phyloP scores from a whole-genome alignment of 2,888 invertebrate genomes.

The Drosophila lutescens region DNA sequence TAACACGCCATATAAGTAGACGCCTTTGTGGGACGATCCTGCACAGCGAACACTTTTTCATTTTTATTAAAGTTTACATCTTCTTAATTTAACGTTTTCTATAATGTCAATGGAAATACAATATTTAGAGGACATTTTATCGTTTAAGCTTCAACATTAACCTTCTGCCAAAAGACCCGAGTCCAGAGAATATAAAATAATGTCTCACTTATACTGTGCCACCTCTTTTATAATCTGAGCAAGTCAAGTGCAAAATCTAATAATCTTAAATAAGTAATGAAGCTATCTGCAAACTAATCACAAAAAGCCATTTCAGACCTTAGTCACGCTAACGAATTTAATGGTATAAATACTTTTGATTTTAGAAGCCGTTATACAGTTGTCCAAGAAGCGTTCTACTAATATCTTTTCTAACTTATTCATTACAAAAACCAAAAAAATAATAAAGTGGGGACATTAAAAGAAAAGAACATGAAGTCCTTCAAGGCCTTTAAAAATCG shows the following conservation, averaged over 20 bases:
- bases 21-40: no score
- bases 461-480: background rate
- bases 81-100: no score
- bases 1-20: no score
- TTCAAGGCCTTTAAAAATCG: background rate
- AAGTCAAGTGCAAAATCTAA: background rate
- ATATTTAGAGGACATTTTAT: no score
- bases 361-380: background rate
- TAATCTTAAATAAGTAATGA: constrained; percentile 21
- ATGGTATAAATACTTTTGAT: constrained; percentile 3
- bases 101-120: no score
- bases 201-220: background rate
- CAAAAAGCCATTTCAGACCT: background rate
- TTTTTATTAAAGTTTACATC: no score
- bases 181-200: background rate
- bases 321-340: constrained; percentile 30
- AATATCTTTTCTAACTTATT: background rate
- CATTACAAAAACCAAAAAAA: background rate
- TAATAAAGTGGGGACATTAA: no score
- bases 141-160: no score
- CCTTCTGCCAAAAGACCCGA: no score
- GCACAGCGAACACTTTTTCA: no score
- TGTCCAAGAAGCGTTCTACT: background rate
- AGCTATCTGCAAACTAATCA: background rate
- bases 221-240: background rate